phyloP scores from a whole-genome alignment of 2,888 invertebrate genomes.

The Stomorhina lunata region DNA sequence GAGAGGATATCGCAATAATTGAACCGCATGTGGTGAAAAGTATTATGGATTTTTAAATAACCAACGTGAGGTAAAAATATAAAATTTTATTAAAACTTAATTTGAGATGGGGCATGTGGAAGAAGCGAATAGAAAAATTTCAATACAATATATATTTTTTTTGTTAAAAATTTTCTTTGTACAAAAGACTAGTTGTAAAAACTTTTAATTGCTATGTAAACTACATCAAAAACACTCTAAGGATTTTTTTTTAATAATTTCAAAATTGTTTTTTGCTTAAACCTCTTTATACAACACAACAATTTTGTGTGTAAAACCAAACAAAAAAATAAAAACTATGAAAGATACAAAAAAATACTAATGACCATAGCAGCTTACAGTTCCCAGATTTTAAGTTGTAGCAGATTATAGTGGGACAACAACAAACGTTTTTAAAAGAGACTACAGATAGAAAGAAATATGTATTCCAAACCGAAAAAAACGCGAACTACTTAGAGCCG shows the following conservation, averaged over 20 bases:
- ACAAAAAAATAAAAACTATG: neutral
- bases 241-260: constrained; percentile 31
- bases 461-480: neutral
- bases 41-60: constrained; percentile 64
- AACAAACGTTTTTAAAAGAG: neutral
- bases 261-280: constrained; percentile 31
- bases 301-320: neutral
- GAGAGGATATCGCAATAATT: constrained; percentile 55
- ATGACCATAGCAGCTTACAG: constrained; percentile 46
- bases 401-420: constrained; percentile 34
- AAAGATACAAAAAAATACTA: constrained; percentile 22
- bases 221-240: constrained; percentile 56
- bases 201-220: constrained; percentile 61
- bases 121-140: neutral
- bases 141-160: neutral
- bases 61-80: constrained; percentile 58
- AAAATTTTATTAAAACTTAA: constrained; percentile 46
- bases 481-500: constrained; percentile 25
- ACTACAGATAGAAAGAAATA: neutral
- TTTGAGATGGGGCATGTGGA: neutral
- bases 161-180: neutral
- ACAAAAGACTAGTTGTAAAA: neutral
- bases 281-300: constrained; percentile 32
- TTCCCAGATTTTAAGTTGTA: constrained; percentile 42
- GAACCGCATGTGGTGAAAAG: constrained; percentile 63